Evolutionary conservation across 2,888 invertebrate genomes (phyloP), one percentile per base, ranked within the genome.

Genomic region (Ametastegia equiseti): DNA sequence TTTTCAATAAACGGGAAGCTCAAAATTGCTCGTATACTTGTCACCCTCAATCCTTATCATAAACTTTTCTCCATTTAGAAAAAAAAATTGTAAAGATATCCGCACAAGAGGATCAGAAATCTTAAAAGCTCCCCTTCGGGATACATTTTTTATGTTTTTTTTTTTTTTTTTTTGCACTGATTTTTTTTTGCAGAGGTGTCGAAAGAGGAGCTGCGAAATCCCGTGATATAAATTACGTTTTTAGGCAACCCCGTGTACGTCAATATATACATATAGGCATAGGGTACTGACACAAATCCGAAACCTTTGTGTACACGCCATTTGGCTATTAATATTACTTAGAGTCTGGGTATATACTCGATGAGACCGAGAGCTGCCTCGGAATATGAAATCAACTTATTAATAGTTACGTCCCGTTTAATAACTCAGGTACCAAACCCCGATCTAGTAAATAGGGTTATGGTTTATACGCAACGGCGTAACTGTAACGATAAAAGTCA

Each of bases 341-440:
- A 84, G 81, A 50, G 81, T 83, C 84, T 83, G 81, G 82, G 80
- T 80, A 81, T 81, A 81, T 85, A 82, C 82, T 82, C 82, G 81
- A 84, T 84, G 82, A 82, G 83, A 84, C 82, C 84, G 15, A 1
- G 27, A n/a, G 27, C 45, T 47, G 36, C 36, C n/a, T 84, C 84
- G 83, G 87, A 87, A 88, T 87, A 87, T 85, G 84, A 85, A 87
- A 87, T 87, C 84, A 84, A 86, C 83, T 85, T 88, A 86, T 86
- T 88, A 88, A 88, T 87, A 85, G 85, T 63, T 47, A 7, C 27
- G 27, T 47, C 71, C 71, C 45, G 23, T 71, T 71, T 71, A 71
- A 45, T 71, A 71, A 71, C 71, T 45, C 71, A 2, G 23, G 47
- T 27, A 15, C 45, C 23, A n/a, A 71, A 45, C 39, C 36, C 47